These are phyloP conservation scores for Coleophora deauratella DNA, from an alignment of 2,888 invertebrate genomes.

Conservation along the genomic window DNA sequence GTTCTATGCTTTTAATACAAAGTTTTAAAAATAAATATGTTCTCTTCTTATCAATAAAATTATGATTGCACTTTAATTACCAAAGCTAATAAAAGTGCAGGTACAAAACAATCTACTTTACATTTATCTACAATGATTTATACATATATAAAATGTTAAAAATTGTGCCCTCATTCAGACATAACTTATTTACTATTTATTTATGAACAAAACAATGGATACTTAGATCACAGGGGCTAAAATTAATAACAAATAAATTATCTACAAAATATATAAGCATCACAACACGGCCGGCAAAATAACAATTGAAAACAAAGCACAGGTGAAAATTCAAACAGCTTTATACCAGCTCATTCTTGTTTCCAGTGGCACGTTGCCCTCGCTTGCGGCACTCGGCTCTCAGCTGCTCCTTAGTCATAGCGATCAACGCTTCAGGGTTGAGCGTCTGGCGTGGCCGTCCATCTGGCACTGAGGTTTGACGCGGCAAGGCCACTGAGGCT, in stretches of 20 bases:
- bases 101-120: too few relatives aligned
- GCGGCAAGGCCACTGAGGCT: slow-evolving; percentile 52
- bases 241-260: slow-evolving; percentile 6
- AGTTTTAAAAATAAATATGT: too few relatives aligned
- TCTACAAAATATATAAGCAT: slow-evolving; percentile 35
- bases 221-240: too few relatives aligned
- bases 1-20: too few relatives aligned
- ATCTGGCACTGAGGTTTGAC: slow-evolving; percentile 58
- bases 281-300: slow-evolving; percentile 48
- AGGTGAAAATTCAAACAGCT: slow-evolving; percentile 52
- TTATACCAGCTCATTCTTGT: slow-evolving; percentile 81
- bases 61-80: too few relatives aligned
- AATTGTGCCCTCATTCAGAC: too few relatives aligned
- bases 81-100: too few relatives aligned
- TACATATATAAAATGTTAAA: too few relatives aligned
- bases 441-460: slow-evolving; percentile 58
- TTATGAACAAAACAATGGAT: too few relatives aligned
- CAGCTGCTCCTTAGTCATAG: slow-evolving; percentile 80
- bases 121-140: too few relatives aligned
- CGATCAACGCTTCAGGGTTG: slow-evolving; percentile 67
- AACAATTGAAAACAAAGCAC: slow-evolving; percentile 44
- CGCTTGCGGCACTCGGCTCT: slow-evolving; percentile 79
- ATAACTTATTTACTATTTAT: too few relatives aligned
- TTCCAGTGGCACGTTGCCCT: slow-evolving; percentile 80
- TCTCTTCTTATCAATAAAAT: too few relatives aligned